phyloP scores from a whole-genome alignment of 30 jellyfish, hydroid and myxozoan genomes.

The Rhopilema esculentum region DNA sequence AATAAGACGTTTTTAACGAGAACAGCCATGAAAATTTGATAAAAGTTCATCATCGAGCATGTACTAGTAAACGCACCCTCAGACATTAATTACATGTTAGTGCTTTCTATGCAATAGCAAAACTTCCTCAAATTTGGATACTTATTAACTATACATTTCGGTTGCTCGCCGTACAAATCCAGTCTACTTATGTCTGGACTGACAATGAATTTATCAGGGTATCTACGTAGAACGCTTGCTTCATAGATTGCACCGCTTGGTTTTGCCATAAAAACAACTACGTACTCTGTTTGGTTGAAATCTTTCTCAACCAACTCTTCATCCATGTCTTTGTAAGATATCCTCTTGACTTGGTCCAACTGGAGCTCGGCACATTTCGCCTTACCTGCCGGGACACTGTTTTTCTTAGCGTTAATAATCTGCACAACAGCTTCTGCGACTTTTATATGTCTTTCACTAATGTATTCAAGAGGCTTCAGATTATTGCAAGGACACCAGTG shows the following conservation, averaged over 20 bases:
- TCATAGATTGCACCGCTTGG: slow-evolving; percentile 70
- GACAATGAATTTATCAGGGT: not conserved
- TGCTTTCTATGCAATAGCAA: slow-evolving; percentile 48
- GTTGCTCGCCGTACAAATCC: slow-evolving; percentile 69
- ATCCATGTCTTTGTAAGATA: not conserved
- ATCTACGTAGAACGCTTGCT: slow-evolving; percentile 37
- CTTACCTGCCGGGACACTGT: not conserved
- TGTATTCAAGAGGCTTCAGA: not conserved
- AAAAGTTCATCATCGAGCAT: no score
- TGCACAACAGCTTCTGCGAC: slow-evolving; percentile 60
- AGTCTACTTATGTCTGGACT: slow-evolving; percentile 68
- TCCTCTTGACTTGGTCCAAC: not conserved
- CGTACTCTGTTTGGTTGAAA: slow-evolving; percentile 17
- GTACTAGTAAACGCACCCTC: no score
- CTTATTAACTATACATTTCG: slow-evolving; percentile 36
- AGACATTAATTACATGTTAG: not conserved
- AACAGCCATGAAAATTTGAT: no score
- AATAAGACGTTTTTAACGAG: no score
- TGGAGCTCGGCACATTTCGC: slow-evolving; percentile 24
- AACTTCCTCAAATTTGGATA: slow-evolving; percentile 67
- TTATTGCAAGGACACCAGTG: slow-evolving; percentile 89
- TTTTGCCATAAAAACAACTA: slow-evolving; percentile 35
- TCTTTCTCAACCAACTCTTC: not conserved
- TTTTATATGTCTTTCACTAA: not conserved
- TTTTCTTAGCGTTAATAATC: slow-evolving; percentile 29